A percentile compares a stretch with the other conserved stretches of the same genome.
Evolutionary conservation across 2,113 vertebrate genomes (phyloP).

Genomic region (Sakesphorus luctuosus): DNA sequence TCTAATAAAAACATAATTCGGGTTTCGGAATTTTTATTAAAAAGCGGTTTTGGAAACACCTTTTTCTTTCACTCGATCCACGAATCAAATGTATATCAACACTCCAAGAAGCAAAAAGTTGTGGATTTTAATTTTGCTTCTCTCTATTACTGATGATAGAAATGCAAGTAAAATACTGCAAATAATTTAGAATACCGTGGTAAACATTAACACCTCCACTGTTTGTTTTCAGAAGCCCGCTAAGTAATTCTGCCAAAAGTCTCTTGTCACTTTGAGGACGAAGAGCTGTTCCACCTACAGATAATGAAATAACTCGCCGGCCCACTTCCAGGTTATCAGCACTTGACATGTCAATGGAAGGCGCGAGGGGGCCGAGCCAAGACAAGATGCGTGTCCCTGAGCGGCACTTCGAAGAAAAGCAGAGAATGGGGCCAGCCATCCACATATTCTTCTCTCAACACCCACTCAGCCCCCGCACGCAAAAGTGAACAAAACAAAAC

Average conservation of each 20-base stretch:
- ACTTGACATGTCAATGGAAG: conserved; percentile 45
- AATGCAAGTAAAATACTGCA: background rate
- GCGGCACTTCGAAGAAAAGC: conserved; percentile 29
- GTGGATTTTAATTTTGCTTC: background rate
- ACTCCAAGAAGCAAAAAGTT: background rate
- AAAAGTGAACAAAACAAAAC: background rate
- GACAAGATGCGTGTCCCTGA: conserved; percentile 3
- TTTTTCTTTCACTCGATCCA: background rate
- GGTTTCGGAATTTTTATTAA: background rate
- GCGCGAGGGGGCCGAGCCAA: conserved; percentile 34
- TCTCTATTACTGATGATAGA: background rate
- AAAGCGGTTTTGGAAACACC: background rate
- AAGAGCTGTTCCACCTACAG: conserved; percentile 26
- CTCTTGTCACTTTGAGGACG: conserved; percentile 32
- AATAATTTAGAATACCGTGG: background rate
- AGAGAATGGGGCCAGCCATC: background rate
- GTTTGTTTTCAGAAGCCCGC: background rate
- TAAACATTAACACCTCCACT: background rate
- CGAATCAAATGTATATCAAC: background rate
- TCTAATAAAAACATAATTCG: background rate
- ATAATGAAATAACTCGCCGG: conserved; percentile 55
- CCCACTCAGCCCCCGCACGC: background rate
- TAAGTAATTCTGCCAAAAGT: conserved; percentile 7
- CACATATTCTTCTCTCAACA: background rate
- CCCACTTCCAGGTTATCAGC: conserved; percentile 50